Base-by-base conservation (phyloP, 2,797 vertebrate species). In the Aratinga solstitialis region DNA sequence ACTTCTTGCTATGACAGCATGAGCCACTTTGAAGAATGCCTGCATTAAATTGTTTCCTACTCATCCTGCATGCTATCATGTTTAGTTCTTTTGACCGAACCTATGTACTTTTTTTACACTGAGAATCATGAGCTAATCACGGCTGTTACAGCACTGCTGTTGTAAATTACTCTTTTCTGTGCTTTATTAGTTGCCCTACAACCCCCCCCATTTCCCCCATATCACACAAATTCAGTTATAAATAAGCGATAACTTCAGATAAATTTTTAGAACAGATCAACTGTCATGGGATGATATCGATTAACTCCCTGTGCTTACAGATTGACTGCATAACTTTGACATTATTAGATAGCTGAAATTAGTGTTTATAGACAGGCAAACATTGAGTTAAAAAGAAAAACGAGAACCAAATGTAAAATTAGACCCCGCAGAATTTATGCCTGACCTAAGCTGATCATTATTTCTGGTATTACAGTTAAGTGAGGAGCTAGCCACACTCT, bases 381-480 rank as follows among this genome's bases (percentile, higher is more conserved):
- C 17, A n/a, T 1, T 34, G 17, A 81, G 62, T 66, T 91, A 32
- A 74, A 94, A 88, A 47, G 62, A 45, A 84, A 43, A 23, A 38
- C 29, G 78, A 85, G 32, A 89, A 81, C 10, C 61, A 87, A 65
- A 78, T 20, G 10, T 69, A 94, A 93, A 91, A 73, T 66, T 30
- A 50, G 34, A 81, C 36, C 51, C 80, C 0, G 0, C 10, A 73
- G 50, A 82, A 88, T 40, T 72, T 73, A 80, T 50, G 9, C 51
- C 62, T 80, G 78, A 65, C 32, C 77, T 74, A 48, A 89, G 47
- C 19, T 53, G 22, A 85, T 58, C 17, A 34, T 62, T 93, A 79
- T 45, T 94, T 75, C 69, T 86, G n/a, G 32, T 65, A 50, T 40
- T 82, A 63, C 11, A 40, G 30, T 71, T 80, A 89, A 80, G 18